Evolutionary conservation across 2,797 vertebrate species (phyloP).

Genomic region (Cossypha heuglini): DNA sequence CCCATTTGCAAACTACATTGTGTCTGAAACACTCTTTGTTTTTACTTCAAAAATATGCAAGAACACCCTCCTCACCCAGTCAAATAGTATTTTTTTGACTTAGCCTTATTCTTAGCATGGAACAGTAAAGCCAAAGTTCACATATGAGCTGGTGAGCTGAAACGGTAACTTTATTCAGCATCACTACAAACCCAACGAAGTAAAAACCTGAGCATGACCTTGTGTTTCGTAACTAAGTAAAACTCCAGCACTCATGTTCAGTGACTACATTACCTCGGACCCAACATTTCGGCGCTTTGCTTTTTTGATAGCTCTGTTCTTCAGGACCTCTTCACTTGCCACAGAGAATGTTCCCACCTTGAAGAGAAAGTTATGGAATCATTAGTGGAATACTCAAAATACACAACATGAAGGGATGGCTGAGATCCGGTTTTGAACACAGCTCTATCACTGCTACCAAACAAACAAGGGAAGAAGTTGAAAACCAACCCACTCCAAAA

Average conservation of each 20-base stretch:
- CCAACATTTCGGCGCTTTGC: constrained; percentile 87
- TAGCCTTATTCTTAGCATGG: neutral
- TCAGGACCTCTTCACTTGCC: constrained; percentile 91
- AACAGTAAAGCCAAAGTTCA: neutral
- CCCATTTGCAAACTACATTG: neutral
- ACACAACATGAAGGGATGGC: neutral
- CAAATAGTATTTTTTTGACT: neutral
- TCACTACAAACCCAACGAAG: neutral
- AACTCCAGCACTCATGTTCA: neutral
- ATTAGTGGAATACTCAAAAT: neutral
- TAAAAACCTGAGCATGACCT: neutral
- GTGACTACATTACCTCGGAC: constrained; percentile 77
- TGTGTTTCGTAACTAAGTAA: neutral
- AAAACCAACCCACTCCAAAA: neutral
- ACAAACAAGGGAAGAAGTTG: neutral
- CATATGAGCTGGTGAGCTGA: neutral
- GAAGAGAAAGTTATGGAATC: neutral
- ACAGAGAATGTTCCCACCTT: constrained; percentile 93
- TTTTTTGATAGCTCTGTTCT: constrained; percentile 91
- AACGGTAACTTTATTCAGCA: neutral
- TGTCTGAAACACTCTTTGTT: neutral
- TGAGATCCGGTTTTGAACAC: neutral
- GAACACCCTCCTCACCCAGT: neutral
- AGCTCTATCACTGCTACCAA: neutral
- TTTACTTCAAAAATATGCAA: neutral